phyloP scores from a whole-genome alignment of 2,797 vertebrate genomes.

The Odontamblyopus lacepedii region DNA sequence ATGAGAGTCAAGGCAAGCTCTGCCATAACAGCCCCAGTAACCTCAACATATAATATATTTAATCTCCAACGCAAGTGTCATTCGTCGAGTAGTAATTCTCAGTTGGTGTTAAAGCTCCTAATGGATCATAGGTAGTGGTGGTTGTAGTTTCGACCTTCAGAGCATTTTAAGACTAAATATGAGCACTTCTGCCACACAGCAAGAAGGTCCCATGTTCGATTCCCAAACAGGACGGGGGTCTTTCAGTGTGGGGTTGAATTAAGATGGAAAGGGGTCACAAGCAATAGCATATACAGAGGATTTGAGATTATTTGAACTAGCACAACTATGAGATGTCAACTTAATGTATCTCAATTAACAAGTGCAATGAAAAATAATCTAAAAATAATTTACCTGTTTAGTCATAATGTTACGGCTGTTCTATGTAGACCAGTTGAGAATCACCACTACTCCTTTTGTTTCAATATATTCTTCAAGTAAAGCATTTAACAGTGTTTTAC shows the following conservation, averaged over 20 bases:
- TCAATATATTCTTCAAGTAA: constrained; percentile 27
- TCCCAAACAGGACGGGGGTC: too few species aligned
- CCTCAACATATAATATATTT: constrained; percentile 16
- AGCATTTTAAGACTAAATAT: not conserved
- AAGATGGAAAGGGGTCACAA: too few species aligned
- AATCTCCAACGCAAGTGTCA: constrained; percentile 10
- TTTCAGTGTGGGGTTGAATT: too few species aligned
- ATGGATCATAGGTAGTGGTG: not conserved
- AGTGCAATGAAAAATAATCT: not conserved
- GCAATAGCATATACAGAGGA: too few species aligned
- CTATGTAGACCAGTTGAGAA: constrained; percentile 1
- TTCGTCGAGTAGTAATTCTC: not conserved
- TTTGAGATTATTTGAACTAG: too few species aligned
- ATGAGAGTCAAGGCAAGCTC: constrained; percentile 28
- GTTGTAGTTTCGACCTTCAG: not conserved
- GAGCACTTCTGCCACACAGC: not conserved
- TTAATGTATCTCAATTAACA: not conserved
- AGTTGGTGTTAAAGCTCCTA: not conserved
- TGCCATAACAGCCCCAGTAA: constrained; percentile 13
- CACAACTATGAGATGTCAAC: too few species aligned
- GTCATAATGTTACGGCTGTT: not conserved
- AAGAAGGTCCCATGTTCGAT: not conserved
- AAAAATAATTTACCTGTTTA: not conserved
- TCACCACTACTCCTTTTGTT: not conserved
- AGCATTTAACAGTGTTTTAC: constrained; percentile 40